Percentiles rank a stretch among this genome's conserved stretches.
Conservation (phyloP, 1,140 invertebrate species). For the Ericerus pela region DNA sequence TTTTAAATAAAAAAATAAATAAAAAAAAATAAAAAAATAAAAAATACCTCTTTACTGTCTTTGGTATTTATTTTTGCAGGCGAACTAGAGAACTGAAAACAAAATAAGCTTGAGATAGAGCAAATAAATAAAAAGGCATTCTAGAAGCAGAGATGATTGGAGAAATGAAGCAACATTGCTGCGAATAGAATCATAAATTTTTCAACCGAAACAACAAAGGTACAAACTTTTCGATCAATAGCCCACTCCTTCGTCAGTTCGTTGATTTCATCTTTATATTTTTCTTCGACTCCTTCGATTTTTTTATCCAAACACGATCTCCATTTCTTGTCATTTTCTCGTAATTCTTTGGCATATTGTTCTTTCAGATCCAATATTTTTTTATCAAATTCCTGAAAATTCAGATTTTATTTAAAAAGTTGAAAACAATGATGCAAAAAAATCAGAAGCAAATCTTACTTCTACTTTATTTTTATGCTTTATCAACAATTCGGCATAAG, state of each 20-base stretch:
- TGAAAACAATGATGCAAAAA: neutral
- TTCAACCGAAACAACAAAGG: too few relatives aligned
- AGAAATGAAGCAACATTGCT: too few relatives aligned
- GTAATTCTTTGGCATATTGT: slow-evolving; percentile 33
- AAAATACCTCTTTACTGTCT: too few relatives aligned
- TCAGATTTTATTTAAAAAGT: neutral
- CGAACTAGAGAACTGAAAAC: too few relatives aligned
- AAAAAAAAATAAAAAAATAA: too few relatives aligned
- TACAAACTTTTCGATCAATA: slow-evolving; percentile 36
- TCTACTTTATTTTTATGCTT: neutral
- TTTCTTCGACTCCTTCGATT: slow-evolving; percentile 33
- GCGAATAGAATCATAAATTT: too few relatives aligned
- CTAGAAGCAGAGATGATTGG: too few relatives aligned
- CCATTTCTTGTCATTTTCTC: slow-evolving; percentile 33
- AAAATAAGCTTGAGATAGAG: too few relatives aligned
- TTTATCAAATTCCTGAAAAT: neutral
- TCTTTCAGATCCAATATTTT: neutral
- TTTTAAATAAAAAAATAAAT: too few relatives aligned
- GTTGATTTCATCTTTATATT: slow-evolving; percentile 36
- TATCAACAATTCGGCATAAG: neutral
- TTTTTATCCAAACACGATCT: slow-evolving; percentile 32
- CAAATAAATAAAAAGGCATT: too few relatives aligned
- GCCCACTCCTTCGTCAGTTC: slow-evolving; percentile 34
- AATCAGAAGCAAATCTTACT: neutral
- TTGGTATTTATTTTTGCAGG: too few relatives aligned